phyloP scores from a whole-genome alignment of 2,888 invertebrate species.

The Salticus scenicus region DNA sequence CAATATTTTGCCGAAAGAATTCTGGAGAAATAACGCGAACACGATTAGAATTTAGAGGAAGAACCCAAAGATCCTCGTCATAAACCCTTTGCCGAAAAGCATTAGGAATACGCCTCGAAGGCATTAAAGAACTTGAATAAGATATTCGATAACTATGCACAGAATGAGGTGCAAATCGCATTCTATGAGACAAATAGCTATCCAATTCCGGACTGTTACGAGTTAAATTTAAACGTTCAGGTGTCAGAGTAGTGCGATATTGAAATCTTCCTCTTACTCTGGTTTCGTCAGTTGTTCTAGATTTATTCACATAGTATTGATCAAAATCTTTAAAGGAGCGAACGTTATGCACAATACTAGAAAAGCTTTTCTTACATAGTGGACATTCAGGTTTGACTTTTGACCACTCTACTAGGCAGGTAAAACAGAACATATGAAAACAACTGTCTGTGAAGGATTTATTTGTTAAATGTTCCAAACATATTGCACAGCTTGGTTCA shows the following conservation, averaged over 20 bases:
- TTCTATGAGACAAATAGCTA: slow-evolving; percentile 47
- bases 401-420: slow-evolving; percentile 94
- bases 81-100: slow-evolving; percentile 82
- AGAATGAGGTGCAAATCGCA: slow-evolving; percentile 59
- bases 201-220: slow-evolving; percentile 65
- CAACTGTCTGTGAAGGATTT: slow-evolving; percentile 95
- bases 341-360: slow-evolving; percentile 93
- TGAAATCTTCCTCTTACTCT: too few species aligned
- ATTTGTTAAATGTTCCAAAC: slow-evolving; percentile 88
- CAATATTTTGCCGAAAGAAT: slow-evolving; percentile 80
- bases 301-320: slow-evolving; percentile 80
- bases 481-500: slow-evolving; percentile 93
- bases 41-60: slow-evolving; percentile 82
- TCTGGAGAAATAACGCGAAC: slow-evolving; percentile 84
- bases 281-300: slow-evolving; percentile 38
- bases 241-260: slow-evolving; percentile 75
- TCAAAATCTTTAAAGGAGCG: slow-evolving; percentile 91
- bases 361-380: slow-evolving; percentile 92
- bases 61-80: slow-evolving; percentile 84
- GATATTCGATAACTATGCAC: slow-evolving; percentile 25
- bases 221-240: slow-evolving; percentile 67
- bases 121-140: neutral
- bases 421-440: slow-evolving; percentile 94
- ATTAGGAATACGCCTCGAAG: slow-evolving; percentile 5
- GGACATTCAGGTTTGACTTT: slow-evolving; percentile 96